A percentile compares a stretch with the other conserved stretches of the same genome.
Conservation (phyloP, 2,797 vertebrate species). For the Phaenicophaeus curvirostris region DNA sequence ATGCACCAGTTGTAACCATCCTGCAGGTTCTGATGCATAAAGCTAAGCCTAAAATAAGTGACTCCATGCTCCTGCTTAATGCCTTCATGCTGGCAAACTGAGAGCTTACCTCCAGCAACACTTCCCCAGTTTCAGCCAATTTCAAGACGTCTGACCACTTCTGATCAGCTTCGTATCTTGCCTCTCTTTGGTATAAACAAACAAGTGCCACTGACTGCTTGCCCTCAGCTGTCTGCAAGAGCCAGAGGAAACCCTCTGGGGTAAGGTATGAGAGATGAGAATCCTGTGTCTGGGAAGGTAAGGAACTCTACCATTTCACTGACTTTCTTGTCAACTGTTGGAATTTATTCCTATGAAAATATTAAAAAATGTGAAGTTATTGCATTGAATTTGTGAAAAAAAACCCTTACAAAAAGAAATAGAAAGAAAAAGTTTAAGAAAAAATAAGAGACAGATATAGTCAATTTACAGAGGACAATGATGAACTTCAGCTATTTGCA, state of each 20-base stretch:
- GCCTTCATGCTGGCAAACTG: neutral
- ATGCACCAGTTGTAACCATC: neutral
- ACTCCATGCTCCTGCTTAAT: neutral
- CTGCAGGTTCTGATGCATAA: neutral
- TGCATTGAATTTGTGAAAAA: conserved; percentile 31
- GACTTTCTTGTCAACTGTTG: neutral
- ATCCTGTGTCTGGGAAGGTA: neutral
- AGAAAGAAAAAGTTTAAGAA: neutral
- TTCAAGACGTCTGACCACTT: conserved; percentile 8
- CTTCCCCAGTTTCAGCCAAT: neutral
- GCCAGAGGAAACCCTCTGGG: conserved; percentile 36
- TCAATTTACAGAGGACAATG: neutral
- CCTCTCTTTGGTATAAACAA: conserved; percentile 77
- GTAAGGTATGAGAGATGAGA: neutral
- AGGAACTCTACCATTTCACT: neutral
- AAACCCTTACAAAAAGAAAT: neutral
- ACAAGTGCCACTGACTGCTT: conserved; percentile 35
- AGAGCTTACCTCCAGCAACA: neutral
- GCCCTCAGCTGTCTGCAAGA: neutral
- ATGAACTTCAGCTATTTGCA: neutral
- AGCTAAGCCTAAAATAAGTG: neutral
- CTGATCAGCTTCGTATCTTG: conserved; percentile 6
- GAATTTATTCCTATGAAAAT: neutral
- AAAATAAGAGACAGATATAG: neutral
- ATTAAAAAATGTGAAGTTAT: neutral